Evolutionary conservation across 92 coral and sea anemone species (phyloP), one percentile per base, ranked within the genome.

Genomic region (Zoanthus gigantus): DNA sequence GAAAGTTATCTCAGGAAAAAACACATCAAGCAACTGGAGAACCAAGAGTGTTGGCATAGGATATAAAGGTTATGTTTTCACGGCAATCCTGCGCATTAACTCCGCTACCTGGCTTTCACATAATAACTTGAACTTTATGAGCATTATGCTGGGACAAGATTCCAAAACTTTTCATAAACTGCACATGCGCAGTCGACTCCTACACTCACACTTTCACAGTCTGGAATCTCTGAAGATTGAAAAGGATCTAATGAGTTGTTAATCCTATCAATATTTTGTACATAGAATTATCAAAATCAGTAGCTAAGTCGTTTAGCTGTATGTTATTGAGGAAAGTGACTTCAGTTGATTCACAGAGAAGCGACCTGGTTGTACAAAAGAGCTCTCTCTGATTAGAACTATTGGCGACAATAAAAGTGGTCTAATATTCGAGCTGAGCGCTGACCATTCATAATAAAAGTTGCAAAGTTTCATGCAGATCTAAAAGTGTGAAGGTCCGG

Each of bases 401-500:
- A n/a, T 29, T 67, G 12, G 37, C 42, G 72, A 32, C 72, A 67
- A 67, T 67, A 32, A 7, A 67, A 58, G 6, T 58, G 65, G 65
- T 58, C 11, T 58, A 58, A 58, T 58, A 58, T 58, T 58, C 18
- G 11, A 63, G 17, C n/a, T 80, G 82, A 58, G 91, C 69, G 52
- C 79, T 28, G 67, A 23, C 23, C 23, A 23, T 88, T 88, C 87
- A 88, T 88, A 16, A 68, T n/a, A 72, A 10, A 47, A 6, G 86
- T 81, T 11, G 82, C 87, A 71, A 31, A 29, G 74, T 58, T 88
- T 54, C 74, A 80, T 63, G 86, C 81, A 50, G 7, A 77, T 52
- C 61, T 87, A 86, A 87, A 87, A 47, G 73, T 67, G 48, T 71
- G 87, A n/a, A 88, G 72, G 78, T 88, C 82, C 72, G 73, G 87